Evolutionary conservation across 2,888 invertebrate species (phyloP), one percentile per base, ranked within the genome.

Genomic region (Laspeyria flexula): DNA sequence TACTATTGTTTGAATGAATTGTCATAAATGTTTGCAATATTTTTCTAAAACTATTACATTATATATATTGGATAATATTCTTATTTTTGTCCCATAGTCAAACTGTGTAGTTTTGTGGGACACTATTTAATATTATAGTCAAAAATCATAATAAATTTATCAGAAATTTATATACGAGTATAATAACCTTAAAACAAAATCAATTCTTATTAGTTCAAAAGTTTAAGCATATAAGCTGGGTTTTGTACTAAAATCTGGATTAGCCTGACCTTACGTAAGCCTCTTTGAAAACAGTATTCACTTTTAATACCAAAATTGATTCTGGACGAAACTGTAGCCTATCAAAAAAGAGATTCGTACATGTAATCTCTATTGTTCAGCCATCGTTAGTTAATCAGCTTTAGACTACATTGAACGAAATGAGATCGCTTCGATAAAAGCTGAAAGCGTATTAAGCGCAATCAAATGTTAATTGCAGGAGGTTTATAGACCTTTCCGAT

Each of bases 391-490:
- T 60, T 51, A 62, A 67, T 65, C 51, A 57, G 56, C 49, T 66
- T 59, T 57, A 42, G 43, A 42, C 55, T 62, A 62, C 47, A 58
- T 57, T 52, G 58, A 55, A 50, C 60, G 13, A 40, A 57, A 65
- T 53, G 60, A 51, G 55, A 62, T 65, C 43, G 52, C 48, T 48
- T 30, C 30, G 55, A 60, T 69, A 55, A 60, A 70, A 64, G 61
- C 55, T 57, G 55, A 59, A 67, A 63, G 65, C 51, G 44, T 52
- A 61, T 66, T 68, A 66, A 61, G 45, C 46, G 63, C 63, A 65
- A 63, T 70, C 63, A 56, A 62, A 73, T 73, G 67, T 70, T 77
- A 73, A 77, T 73, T 72, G 70, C 62, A 57, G 49, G 54, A 61
- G 62, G 55, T 60, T 76, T 74, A 75, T 74, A 39, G 56, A 63